Evolutionary conservation across 2,113 vertebrate species (phyloP).

Genomic region (Gorilla gorilla): DNA sequence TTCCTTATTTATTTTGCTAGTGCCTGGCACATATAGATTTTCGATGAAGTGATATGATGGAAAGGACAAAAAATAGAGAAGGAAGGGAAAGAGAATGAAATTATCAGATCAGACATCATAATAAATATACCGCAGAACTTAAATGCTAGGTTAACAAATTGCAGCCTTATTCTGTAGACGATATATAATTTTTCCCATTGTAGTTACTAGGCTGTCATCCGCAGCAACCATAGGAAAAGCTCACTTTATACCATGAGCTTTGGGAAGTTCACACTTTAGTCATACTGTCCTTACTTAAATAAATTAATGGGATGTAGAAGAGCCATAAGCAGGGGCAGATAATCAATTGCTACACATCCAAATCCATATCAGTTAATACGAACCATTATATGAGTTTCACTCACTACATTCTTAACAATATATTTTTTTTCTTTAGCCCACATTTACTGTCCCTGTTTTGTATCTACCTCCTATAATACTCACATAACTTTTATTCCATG

Average conservation of each 20-base stretch:
- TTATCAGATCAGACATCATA: not conserved
- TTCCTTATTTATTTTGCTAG: not conserved
- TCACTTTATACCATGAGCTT: not conserved
- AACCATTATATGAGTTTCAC: not conserved
- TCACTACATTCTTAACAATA: not conserved
- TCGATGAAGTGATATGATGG: not conserved
- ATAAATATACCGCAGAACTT: not conserved
- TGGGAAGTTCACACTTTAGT: not conserved
- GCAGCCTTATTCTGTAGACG: not conserved
- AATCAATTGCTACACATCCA: not conserved
- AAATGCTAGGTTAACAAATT: not conserved
- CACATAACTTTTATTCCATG: not conserved
- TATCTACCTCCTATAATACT: not conserved
- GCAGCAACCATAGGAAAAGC: not conserved
- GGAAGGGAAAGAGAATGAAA: not conserved
- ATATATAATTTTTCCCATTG: not conserved
- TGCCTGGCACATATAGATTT: not conserved
- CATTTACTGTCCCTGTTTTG: not conserved
- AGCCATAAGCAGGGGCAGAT: not conserved
- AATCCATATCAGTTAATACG: not conserved
- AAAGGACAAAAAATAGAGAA: not conserved
- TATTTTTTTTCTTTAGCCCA: not conserved
- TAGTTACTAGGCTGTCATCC: not conserved
- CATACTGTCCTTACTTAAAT: not conserved
- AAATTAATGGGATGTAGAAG: not conserved